These are phyloP conservation scores for Nymphalis urticae DNA, from an alignment of 2,888 invertebrate genomes.

Conservation along the genomic window DNA sequence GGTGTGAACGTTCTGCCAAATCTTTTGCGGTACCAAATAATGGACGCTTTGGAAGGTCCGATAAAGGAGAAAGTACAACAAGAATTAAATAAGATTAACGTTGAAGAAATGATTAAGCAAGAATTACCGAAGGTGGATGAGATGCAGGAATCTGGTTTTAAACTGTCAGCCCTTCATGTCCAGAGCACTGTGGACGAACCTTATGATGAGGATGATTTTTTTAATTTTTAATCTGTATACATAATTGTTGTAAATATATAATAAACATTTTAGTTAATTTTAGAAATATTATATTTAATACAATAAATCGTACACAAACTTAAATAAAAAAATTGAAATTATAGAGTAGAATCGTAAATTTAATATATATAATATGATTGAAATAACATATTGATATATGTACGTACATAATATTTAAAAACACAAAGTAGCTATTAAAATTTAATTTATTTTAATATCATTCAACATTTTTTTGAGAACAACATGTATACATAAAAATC, in stretches of 20 bases:
- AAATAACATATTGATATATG: no score
- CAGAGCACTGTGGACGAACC: slow-evolving; percentile 47
- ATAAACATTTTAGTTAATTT: neutral
- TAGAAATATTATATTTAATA: neutral
- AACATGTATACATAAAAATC: no score
- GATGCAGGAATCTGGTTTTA: slow-evolving; percentile 75
- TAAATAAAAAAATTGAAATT: no score
- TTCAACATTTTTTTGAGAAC: no score
- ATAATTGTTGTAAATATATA: no score
- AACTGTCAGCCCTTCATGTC: slow-evolving; percentile 62
- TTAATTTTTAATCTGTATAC: slow-evolving; percentile 60
- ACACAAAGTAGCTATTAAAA: no score
- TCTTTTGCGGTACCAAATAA: slow-evolving; percentile 91
- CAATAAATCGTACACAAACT: neutral
- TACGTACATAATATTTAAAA: no score
- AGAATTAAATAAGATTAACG: slow-evolving; percentile 87
- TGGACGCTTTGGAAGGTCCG: slow-evolving; percentile 91
- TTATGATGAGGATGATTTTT: slow-evolving; percentile 74
- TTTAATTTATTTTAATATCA: no score
- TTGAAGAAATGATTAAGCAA: slow-evolving; percentile 87
- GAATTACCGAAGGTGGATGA: slow-evolving; percentile 85
- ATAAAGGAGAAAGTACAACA: slow-evolving; percentile 87
- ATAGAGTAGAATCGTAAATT: no score
- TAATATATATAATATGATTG: no score
- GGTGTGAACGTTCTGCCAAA: slow-evolving; percentile 91